phyloP scores from a whole-genome alignment of 2,113 vertebrate species.

The Cranoglanis bouderius region DNA sequence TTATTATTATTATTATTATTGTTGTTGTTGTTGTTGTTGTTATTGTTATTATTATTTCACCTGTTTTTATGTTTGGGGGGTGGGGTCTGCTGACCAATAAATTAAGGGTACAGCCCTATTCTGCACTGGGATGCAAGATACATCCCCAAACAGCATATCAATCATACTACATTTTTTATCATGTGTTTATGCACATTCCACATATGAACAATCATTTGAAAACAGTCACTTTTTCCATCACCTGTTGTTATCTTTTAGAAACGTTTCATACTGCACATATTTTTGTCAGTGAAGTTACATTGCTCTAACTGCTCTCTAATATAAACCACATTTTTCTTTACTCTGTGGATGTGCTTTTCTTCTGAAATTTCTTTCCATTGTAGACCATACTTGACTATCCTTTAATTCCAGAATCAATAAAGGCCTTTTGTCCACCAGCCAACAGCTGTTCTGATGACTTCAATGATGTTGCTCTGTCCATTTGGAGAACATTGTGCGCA shows the following conservation, averaged over 20 bases:
- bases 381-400: constrained; percentile 17
- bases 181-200: constrained; percentile 47
- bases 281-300: constrained; percentile 36
- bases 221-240: constrained; percentile 51
- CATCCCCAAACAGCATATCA: constrained; percentile 23
- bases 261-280: constrained; percentile 25
- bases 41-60: not conserved
- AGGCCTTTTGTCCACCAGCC: constrained; percentile 3
- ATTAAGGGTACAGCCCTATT: not conserved
- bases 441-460: constrained; percentile 37
- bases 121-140: not conserved
- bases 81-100: not conserved
- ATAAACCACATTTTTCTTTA: constrained; percentile 46
- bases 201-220: constrained; percentile 36
- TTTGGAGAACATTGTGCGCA: constrained; percentile 11
- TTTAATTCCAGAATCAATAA: constrained; percentile 53
- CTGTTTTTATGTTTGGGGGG: not conserved
- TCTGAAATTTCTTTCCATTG: constrained; percentile 7
- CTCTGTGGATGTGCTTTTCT: constrained; percentile 32
- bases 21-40: not conserved
- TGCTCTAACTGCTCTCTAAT: constrained; percentile 47
- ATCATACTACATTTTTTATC: constrained; percentile 15
- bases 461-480: constrained; percentile 22
- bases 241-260: constrained; percentile 40
- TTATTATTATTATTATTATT: too few species aligned